phyloP scores from a whole-genome alignment of 2,888 invertebrate species.

The Machimus atricapillus region DNA sequence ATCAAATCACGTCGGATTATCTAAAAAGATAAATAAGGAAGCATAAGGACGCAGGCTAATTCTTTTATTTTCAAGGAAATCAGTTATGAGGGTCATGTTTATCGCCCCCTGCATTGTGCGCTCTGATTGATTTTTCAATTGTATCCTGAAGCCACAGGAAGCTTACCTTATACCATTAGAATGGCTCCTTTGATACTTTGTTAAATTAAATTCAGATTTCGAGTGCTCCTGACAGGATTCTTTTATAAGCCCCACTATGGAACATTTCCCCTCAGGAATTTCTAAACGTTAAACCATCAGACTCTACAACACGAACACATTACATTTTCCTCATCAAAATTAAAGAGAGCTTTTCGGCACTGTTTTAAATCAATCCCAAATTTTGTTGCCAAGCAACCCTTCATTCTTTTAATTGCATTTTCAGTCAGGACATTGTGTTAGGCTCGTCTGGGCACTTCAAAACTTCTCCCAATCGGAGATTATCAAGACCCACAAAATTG shows the following conservation, averaged over 20 bases:
- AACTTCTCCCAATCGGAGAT: not conserved
- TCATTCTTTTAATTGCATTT: not conserved
- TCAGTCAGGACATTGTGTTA: not conserved
- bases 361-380: not conserved
- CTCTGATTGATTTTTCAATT: not conserved
- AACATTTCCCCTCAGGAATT: not conserved
- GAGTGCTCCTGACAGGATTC: not conserved
- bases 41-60: not conserved
- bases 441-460: not conserved
- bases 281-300: not conserved
- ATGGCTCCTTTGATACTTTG: not conserved
- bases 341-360: not conserved
- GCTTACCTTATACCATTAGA: not conserved
- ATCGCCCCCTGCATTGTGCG: not conserved
- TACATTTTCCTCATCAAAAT: not conserved
- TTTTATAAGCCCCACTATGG: not conserved
- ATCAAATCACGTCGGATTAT: not conserved
- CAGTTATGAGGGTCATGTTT: not conserved
- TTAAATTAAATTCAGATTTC: not conserved
- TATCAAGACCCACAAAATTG: not conserved
- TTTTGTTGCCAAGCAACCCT: not conserved
- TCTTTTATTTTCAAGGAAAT: not conserved
- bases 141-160: not conserved
- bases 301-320: not conserved
- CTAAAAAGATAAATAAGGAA: conserved; percentile 10